phyloP scores from a whole-genome alignment of 2,797 vertebrate genomes.

The Cygnus olor region DNA sequence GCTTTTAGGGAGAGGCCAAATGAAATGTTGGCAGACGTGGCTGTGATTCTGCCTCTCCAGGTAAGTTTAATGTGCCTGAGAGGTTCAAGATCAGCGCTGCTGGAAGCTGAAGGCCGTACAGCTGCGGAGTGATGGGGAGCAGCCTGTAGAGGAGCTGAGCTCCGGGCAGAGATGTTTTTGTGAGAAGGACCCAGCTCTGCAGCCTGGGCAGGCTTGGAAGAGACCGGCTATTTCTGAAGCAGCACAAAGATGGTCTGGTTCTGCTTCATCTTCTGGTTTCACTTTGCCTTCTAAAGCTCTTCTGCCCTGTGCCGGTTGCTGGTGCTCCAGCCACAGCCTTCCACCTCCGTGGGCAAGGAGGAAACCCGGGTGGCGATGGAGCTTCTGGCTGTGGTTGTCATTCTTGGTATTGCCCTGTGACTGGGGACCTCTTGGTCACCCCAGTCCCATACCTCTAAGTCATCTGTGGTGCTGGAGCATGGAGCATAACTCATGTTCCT shows the following conservation, averaged over 20 bases:
- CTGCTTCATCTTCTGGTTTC: no score
- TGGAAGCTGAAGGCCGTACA: neutral
- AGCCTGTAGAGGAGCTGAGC: neutral
- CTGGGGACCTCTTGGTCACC: accelerated
- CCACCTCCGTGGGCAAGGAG: accelerated
- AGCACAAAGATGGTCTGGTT: neutral
- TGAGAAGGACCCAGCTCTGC: neutral
- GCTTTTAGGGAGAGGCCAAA: slow-evolving; percentile 27
- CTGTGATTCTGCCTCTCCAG: neutral
- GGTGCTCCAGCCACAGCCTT: neutral
- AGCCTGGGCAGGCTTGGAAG: neutral
- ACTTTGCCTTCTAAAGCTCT: neutral
- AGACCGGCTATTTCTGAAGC: neutral
- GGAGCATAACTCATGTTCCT: neutral
- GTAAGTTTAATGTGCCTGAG: neutral
- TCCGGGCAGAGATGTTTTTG: no score
- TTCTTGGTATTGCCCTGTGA: neutral
- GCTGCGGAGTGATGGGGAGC: neutral
- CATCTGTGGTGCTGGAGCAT: neutral
- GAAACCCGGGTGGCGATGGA: accelerated
- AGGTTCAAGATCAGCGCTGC: neutral
- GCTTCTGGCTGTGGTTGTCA: neutral
- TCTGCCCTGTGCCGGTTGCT: accelerated
- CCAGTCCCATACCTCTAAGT: neutral
- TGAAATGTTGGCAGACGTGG: neutral